A percentile compares a stretch with the other conserved stretches of the same genome.
Conservation (phyloP, 2,888 invertebrate genomes). For the Alloscopus bannaensis region DNA sequence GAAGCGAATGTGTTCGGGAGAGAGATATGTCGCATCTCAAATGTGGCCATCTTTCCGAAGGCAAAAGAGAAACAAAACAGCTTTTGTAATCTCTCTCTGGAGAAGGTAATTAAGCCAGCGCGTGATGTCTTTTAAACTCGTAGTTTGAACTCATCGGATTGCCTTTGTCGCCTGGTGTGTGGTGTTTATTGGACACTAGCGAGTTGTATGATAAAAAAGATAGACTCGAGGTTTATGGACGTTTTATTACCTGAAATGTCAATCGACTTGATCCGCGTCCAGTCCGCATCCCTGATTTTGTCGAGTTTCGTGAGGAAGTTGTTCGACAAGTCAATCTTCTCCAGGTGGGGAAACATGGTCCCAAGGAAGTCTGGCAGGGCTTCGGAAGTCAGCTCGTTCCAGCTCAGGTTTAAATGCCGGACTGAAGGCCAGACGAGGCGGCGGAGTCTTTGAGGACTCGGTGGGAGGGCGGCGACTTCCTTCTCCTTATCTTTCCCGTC, state of each 20-base stretch:
- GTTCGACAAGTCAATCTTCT: slow-evolving; percentile 50
- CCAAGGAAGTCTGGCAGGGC: slow-evolving; percentile 52
- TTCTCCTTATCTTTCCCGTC: slow-evolving; percentile 1
- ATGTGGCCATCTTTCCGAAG: background rate
- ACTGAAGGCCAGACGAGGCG: slow-evolving; percentile 54
- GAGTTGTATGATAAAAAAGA: background rate
- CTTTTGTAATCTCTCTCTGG: background rate
- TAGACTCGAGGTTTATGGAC: background rate
- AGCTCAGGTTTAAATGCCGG: slow-evolving; percentile 48
- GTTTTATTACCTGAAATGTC: slow-evolving; percentile 70
- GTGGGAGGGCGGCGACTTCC: slow-evolving; percentile 5
- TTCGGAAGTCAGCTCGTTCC: slow-evolving; percentile 51
- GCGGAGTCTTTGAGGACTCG: slow-evolving; percentile 16
- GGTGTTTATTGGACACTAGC: background rate
- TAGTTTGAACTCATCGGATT: too few relatives aligned
- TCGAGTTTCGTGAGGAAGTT: slow-evolving; percentile 56
- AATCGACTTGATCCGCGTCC: slow-evolving; percentile 49
- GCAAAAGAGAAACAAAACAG: background rate
- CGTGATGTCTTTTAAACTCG: too few relatives aligned
- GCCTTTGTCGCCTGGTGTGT: background rate
- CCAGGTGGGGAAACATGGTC: slow-evolving; percentile 65
- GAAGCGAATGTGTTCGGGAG: too few relatives aligned
- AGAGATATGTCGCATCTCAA: background rate
- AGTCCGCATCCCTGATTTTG: slow-evolving; percentile 44
- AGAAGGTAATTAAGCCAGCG: background rate